Evolutionary conservation across 2,113 vertebrate species (phyloP).

Genomic region (Lonchura striata): DNA sequence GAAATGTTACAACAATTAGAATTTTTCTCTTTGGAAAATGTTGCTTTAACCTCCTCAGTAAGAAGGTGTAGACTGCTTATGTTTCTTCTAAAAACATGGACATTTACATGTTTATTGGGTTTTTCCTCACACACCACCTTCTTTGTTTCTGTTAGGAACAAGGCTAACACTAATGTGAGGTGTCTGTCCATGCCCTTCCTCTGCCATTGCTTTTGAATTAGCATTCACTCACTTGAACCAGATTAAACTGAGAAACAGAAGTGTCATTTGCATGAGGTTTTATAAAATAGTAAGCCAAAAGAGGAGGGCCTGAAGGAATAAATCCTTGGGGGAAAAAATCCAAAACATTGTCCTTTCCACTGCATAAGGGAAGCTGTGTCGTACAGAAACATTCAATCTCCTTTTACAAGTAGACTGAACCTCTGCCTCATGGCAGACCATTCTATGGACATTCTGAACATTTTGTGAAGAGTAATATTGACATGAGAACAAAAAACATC

Average conservation of each 20-base stretch:
- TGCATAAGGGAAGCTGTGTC: background rate
- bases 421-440: background rate
- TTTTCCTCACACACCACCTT: accelerated
- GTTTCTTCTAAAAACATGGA: background rate
- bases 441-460: background rate
- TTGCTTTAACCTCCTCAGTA: background rate
- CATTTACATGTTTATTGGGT: background rate
- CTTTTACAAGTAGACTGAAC: background rate
- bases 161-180: background rate
- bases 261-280: background rate
- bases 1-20: background rate
- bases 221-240: background rate
- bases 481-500: background rate
- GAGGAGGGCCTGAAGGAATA: background rate
- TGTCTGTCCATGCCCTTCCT: background rate
- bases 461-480: background rate
- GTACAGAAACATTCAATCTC: background rate
- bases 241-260: background rate
- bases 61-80: background rate
- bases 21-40: background rate
- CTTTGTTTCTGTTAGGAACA: background rate
- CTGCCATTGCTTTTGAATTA: background rate
- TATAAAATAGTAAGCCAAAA: background rate
- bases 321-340: background rate
- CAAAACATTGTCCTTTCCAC: background rate